Evolutionary conservation across 2,797 vertebrate genomes (phyloP).

Genomic region (Lithobates pipiens): DNA sequence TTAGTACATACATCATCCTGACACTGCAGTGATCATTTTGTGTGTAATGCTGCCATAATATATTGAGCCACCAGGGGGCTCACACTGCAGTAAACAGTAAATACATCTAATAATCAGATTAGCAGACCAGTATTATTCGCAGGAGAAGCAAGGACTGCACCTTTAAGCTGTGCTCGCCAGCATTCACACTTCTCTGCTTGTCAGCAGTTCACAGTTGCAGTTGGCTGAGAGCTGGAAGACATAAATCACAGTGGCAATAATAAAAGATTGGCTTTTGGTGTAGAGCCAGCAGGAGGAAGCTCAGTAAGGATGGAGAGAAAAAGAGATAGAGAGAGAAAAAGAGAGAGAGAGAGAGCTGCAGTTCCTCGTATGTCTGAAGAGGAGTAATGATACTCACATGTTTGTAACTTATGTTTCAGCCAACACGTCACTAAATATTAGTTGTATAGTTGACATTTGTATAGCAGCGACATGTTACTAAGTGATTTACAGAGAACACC

Average conservation of each 20-base stretch:
- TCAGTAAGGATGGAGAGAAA: background rate
- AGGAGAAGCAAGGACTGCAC: slow-evolving; percentile 4
- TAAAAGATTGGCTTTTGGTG: slow-evolving; percentile 41
- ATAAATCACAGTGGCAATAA: slow-evolving; percentile 49
- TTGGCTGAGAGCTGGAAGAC: slow-evolving; percentile 26
- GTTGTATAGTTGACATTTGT: slow-evolving; percentile 16
- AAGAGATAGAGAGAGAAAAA: background rate
- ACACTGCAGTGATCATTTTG: too few species aligned
- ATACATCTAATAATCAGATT: background rate
- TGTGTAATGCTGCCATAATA: background rate
- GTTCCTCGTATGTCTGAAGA: slow-evolving; percentile 11
- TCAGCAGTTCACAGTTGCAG: slow-evolving; percentile 37
- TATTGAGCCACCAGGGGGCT: slow-evolving; percentile 19
- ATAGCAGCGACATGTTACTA: too few species aligned
- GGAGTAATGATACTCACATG: background rate
- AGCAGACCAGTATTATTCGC: background rate
- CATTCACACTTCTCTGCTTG: slow-evolving; percentile 34
- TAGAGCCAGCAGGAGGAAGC: slow-evolving; percentile 24
- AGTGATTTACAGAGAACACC: too few species aligned
- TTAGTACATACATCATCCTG: too few species aligned
- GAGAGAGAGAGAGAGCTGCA: background rate
- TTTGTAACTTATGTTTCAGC: slow-evolving; percentile 9
- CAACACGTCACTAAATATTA: slow-evolving; percentile 21
- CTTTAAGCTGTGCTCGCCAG: slow-evolving; percentile 35
- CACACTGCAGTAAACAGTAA: slow-evolving; percentile 13